Percentiles rank a stretch among this genome's conserved stretches.
phyloP scores from a whole-genome alignment of 53 echinoderm and acorn worm genomes.

The Actinopyga echinites region DNA sequence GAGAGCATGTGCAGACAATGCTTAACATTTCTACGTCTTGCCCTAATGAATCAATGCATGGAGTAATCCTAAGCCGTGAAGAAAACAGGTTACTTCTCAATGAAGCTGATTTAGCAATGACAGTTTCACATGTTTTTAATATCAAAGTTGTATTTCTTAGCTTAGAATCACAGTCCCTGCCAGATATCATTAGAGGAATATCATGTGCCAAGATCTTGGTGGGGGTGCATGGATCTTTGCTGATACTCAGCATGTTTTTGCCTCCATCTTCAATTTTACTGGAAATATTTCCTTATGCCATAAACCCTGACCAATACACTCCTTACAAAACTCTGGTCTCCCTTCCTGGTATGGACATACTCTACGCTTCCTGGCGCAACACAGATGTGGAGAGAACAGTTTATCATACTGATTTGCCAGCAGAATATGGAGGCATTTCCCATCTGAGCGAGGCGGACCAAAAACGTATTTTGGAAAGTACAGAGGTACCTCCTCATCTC shows the following conservation, averaged over 20 bases:
- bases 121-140: conserved; percentile 58
- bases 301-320: conserved; percentile 92
- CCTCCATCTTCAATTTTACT: conserved; percentile 62
- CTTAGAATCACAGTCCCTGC: conserved; percentile 64
- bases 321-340: conserved; percentile 84
- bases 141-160: conserved; percentile 64
- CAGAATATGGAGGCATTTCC: conserved; percentile 76
- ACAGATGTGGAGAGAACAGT: conserved; percentile 59
- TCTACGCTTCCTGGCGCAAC: conserved; percentile 83
- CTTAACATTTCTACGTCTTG: conserved; percentile 24
- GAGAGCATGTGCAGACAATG: conserved; percentile 49
- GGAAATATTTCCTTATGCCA: conserved; percentile 86
- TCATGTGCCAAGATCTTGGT: conserved; percentile 74
- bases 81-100: conserved; percentile 90
- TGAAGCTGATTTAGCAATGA: conserved; percentile 68
- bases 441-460: conserved; percentile 66
- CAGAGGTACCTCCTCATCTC: conserved; percentile 83
- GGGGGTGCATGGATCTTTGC: conserved; percentile 85
- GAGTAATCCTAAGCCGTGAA: conserved; percentile 64
- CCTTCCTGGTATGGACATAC: conserved; percentile 68
- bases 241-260: conserved; percentile 86
- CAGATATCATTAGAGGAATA: conserved; percentile 57
- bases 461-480: conserved; percentile 53
- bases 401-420: conserved; percentile 64
- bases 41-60: neutral